A percentile compares a stretch with the other conserved stretches of the same genome.
Evolutionary conservation across 2,113 vertebrate genomes (phyloP).

Genomic region (Mirounga angustirostris): DNA sequence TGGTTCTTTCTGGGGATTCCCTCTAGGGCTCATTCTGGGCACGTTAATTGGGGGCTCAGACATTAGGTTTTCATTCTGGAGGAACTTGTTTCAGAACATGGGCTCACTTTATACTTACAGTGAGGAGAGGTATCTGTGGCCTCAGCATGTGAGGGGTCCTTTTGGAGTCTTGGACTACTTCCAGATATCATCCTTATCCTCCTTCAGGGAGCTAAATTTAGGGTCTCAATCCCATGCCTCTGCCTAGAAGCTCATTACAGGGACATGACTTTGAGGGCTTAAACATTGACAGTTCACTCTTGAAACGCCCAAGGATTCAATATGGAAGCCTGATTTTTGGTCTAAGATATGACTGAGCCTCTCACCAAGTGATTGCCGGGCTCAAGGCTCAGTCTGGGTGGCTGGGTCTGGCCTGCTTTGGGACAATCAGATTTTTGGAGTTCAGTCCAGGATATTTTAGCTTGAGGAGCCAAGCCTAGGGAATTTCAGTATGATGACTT

Average conservation of each 20-base stretch:
- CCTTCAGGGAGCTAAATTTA: neutral
- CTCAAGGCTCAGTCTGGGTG: neutral
- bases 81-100: neutral
- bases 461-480: neutral
- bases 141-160: neutral
- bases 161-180: neutral
- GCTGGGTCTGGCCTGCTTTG: neutral
- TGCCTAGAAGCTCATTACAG: neutral
- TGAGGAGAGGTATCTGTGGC: neutral
- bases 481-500: neutral
- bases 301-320: neutral
- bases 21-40: neutral
- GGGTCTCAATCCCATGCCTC: neutral
- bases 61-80: conserved; percentile 16
- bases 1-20: neutral
- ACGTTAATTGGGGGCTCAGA: neutral
- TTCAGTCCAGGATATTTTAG: neutral
- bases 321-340: conserved; percentile 1
- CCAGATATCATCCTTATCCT: neutral
- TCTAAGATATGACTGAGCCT: neutral
- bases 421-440: neutral
- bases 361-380: neutral
- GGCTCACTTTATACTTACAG: neutral
- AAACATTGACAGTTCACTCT: neutral
- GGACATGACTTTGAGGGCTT: neutral